Evolutionary conservation across 2,888 invertebrate genomes (phyloP).

Genomic region (Acleris holmiana): DNA sequence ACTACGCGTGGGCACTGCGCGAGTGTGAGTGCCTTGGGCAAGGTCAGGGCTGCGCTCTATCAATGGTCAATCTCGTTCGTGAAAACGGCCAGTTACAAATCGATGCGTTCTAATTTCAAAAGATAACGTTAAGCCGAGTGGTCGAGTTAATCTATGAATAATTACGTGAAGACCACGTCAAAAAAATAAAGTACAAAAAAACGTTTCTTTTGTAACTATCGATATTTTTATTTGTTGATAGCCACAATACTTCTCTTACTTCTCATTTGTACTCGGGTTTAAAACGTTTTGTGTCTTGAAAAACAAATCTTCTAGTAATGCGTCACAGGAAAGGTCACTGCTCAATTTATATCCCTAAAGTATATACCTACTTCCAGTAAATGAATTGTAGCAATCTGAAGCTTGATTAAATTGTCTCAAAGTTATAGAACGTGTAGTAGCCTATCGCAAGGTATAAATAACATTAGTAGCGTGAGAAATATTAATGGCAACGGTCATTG

Average conservation of each 20-base stretch:
- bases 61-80: conserved; percentile 77
- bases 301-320: too few species aligned
- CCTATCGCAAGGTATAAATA: conserved; percentile 36
- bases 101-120: conserved; percentile 53
- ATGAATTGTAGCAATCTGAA: conserved; percentile 30
- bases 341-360: not conserved
- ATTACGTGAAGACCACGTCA: not conserved
- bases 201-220: too few species aligned
- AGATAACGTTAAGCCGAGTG: conserved; percentile 30
- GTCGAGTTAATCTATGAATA: not conserved
- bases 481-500: conserved; percentile 34
- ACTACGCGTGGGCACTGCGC: conserved; percentile 47
- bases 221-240: too few species aligned
- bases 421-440: conserved; percentile 32
- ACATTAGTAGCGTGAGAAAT: conserved; percentile 37
- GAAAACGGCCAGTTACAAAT: conserved; percentile 55
- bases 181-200: too few species aligned
- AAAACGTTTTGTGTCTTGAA: too few species aligned
- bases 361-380: conserved; percentile 9
- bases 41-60: conserved; percentile 80
- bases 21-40: conserved; percentile 77
- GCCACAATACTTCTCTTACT: too few species aligned
- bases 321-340: not conserved
- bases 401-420: conserved; percentile 33
- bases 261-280: too few species aligned